Base-by-base conservation (phyloP, 2,113 vertebrate genomes). In the Macrotis lagotis region DNA sequence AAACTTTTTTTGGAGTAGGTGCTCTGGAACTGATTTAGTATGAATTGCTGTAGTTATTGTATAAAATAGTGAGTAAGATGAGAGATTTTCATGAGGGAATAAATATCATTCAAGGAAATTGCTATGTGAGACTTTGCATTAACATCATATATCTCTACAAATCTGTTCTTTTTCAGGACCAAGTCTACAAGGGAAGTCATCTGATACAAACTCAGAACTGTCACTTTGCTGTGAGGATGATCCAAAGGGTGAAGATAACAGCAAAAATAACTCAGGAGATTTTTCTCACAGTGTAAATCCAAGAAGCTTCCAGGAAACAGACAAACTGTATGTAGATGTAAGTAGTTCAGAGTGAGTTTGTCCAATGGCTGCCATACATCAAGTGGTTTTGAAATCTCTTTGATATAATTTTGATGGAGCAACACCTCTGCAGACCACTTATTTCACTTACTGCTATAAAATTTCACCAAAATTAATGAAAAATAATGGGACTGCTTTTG, bases 251-350 rank as follows among this genome's bases (percentile, higher is more conserved):
- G 96, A 97, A 92, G 94, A 83, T 9, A 95, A 26, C 3, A 1
- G 5, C 0, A 22, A 83, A 50, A 51, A 11, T 25, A 92, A 59
- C 92, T 96, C 96, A 88, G 95, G 94, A 96, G 88, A 95, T 91
- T n/a, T 92, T 95, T 89, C 94, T 49, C 94, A 93, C 28, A 51
- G 28, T 89, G 89, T 95, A 66, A 96, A 95, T 66, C 90, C 97
- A 91, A 93, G 90, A 52, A 66, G 51, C 0, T 8, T 55, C 22
- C 51, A 90, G 50, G 95, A 97, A 48, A 94, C 37, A 31, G 93
- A 92, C 44, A 92, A 49, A 25, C 28, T 0, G 19, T 50, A 96
- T n/a, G 90, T 50, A 92, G 94, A 98, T 95, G 98, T 98, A 95
- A 24, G 97, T 93, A 88, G 83, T 74, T 0, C 12, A 66, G 4